Evolutionary conservation across 1,140 invertebrate genomes (phyloP).

Genomic region (Drosophila ambigua): DNA sequence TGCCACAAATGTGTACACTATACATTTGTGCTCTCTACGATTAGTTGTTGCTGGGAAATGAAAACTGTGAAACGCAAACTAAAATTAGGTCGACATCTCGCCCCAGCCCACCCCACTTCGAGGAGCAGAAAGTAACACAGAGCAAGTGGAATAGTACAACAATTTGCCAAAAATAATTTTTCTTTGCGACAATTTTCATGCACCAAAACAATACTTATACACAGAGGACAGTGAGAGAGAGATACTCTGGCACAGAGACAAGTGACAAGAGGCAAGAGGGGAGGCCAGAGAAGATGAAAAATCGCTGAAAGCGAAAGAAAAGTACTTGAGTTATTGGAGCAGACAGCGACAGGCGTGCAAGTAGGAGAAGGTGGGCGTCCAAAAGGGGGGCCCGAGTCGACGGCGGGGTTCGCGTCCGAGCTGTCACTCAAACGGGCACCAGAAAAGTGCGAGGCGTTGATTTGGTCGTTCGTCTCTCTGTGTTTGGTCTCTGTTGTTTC

Average conservation of each 20-base stretch:
- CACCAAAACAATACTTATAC: conserved; percentile 44
- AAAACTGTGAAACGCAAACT: conserved; percentile 44
- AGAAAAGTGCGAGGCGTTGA: conserved; percentile 49
- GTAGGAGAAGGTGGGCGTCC: conserved; percentile 8
- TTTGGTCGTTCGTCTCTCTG: conserved; percentile 26
- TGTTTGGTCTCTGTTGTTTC: neutral
- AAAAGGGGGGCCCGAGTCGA: neutral
- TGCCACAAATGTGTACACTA: too few relatives aligned
- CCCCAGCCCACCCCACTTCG: neutral
- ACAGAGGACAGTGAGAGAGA: conserved; percentile 12
- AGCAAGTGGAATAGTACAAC: conserved; percentile 41
- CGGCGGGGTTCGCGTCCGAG: conserved; percentile 33
- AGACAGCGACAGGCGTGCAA: conserved; percentile 48
- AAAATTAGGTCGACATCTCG: conserved; percentile 66
- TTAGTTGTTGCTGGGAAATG: conserved; percentile 7
- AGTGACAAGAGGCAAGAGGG: conserved; percentile 1
- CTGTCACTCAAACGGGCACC: conserved; percentile 55
- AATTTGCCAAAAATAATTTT: conserved; percentile 79
- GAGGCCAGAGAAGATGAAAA: conserved; percentile 41
- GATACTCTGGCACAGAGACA: conserved; percentile 18
- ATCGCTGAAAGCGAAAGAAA: conserved; percentile 61
- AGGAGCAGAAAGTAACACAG: conserved; percentile 16
- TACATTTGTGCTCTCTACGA: too few relatives aligned
- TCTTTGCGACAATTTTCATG: conserved; percentile 69
- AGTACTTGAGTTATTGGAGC: conserved; percentile 79